Base-by-base conservation (phyloP, 2,888 invertebrate species). In the Thera britannica region DNA sequence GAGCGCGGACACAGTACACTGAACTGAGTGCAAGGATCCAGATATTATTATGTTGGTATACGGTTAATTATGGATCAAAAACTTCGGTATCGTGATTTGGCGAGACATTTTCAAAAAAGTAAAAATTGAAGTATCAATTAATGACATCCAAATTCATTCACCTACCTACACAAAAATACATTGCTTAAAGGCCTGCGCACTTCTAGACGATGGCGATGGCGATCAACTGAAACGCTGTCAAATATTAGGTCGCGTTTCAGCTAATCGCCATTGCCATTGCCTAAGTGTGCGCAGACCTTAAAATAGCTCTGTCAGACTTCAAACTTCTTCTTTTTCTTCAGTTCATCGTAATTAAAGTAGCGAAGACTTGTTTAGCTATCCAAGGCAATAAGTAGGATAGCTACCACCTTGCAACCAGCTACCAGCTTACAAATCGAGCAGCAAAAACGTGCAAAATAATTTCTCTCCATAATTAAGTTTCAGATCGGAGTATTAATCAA, bases 401-500 rank as follows among this genome's bases (percentile, higher is more conserved):
- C 67, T 60, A 65, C 58, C 68, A 76, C 72, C 71, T 74, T 71
- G 65, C 68, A 59, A 58, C 64, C 62, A 63, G 65, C 64, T 68
- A 58, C 64, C 62, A 63, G 65, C 64, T 68, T 52, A 65, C 68
- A 68, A 68, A 74, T 52, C 68, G 63, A 62, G 61, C 62, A 66
- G 68, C 72, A 82, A 84, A 86, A 87, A 82, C 79, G 70, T 77
- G 84, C 85, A 75, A 85, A 87, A 87, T 84, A 83, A 84, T 87
- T 85, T 79, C 82, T 78, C 72, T 70, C 77, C 79, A 83, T 86
- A 88, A 89, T 88, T 85, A 87, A 86, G 86, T 87, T 86, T 84
- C 80, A 79, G 82, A 77, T 79, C 82, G 78, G 79, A 77, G 75
- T 72, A 91, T 92, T 90, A 91, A 92, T 91, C 90, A 91, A 90